Percentiles rank a stretch among this genome's conserved stretches.
Conservation (phyloP, 2,888 invertebrate species). For the Euplagia quadripunctaria region DNA sequence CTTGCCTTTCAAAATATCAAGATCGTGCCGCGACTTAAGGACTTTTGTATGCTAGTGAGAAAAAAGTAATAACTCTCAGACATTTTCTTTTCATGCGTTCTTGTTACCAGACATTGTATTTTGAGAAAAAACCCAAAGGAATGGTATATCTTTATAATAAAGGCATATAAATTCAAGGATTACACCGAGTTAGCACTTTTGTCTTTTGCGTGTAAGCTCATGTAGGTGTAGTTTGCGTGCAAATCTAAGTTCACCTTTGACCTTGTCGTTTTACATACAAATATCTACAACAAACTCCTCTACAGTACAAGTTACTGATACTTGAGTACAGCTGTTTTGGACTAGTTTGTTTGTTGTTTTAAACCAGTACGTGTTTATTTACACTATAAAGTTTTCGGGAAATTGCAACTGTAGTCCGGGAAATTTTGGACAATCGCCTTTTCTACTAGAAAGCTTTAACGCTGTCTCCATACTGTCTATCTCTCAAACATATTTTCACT, state of each 20-base stretch:
- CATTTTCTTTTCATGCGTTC: neutral
- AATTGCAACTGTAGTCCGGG: neutral
- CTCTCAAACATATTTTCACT: neutral
- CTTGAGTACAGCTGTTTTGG: neutral
- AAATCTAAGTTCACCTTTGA: neutral
- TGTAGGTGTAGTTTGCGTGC: neutral
- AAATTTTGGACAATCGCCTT: neutral
- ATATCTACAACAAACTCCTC: neutral
- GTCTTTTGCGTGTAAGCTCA: too few relatives aligned
- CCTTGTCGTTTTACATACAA: neutral
- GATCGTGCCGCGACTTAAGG: neutral
- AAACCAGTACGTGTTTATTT: conserved; percentile 7
- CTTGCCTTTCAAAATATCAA: conserved; percentile 3
- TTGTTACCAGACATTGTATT: neutral
- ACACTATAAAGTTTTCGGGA: neutral
- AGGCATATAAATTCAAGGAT: neutral
- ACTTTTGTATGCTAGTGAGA: neutral
- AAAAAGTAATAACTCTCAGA: neutral
- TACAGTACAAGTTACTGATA: neutral
- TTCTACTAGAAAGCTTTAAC: neutral
- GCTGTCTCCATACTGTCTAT: neutral
- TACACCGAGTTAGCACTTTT: neutral
- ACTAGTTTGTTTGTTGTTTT: neutral
- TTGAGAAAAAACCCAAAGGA: neutral
- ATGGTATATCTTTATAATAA: neutral